These are phyloP conservation scores for Malacoraja senta DNA, from an alignment of 2,797 vertebrate genomes.

Conservation along the genomic window DNA sequence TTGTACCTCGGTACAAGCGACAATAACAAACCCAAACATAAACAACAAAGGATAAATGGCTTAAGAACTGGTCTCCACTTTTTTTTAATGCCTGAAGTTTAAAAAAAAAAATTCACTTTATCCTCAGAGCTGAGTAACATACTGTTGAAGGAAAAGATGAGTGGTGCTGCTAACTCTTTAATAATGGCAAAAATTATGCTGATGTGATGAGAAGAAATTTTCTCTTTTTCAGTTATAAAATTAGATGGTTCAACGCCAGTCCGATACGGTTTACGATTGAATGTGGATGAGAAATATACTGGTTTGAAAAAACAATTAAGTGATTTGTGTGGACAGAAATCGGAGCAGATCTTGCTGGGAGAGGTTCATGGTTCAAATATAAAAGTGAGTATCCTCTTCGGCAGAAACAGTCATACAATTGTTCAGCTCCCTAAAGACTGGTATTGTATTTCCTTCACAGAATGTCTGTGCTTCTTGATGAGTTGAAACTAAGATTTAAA, in stretches of 20 bases:
- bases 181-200: background rate
- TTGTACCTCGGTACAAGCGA: background rate
- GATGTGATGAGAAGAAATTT: background rate
- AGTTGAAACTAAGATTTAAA: background rate
- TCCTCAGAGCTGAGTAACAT: background rate
- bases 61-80: no score
- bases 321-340: slow-evolving; percentile 85
- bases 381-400: slow-evolving; percentile 66
- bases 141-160: no score
- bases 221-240: slow-evolving; percentile 74
- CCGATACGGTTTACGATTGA: slow-evolving; percentile 82
- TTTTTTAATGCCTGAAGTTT: no score
- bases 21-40: no score
- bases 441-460: background rate
- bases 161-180: background rate
- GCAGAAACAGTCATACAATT: background rate
- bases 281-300: slow-evolving; percentile 97
- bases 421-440: background rate
- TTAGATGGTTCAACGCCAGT: slow-evolving; percentile 89
- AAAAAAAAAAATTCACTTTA: no score
- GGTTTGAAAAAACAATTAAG: slow-evolving; percentile 93
- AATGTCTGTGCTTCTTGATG: slow-evolving; percentile 21
- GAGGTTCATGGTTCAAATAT: slow-evolving; percentile 94
- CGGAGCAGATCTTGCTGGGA: slow-evolving; percentile 90
- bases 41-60: background rate